A percentile compares a stretch with the other conserved stretches of the same genome.
Conservation (phyloP, 2,797 vertebrate species). For the Sebastiscus tertius region DNA sequence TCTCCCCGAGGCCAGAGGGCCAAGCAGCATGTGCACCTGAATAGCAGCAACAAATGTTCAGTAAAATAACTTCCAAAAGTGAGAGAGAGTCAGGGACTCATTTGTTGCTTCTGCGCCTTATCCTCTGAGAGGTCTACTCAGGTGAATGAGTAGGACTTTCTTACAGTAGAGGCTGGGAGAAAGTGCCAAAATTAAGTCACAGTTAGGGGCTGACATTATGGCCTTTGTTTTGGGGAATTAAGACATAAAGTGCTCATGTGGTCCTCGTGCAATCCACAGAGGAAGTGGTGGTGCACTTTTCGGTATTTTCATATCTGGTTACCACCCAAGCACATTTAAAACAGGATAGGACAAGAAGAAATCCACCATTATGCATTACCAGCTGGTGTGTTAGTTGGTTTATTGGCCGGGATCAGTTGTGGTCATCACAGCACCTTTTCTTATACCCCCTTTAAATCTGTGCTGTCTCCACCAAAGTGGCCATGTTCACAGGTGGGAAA, state of each 20-base stretch:
- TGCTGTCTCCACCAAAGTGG: not conserved
- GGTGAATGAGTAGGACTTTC: slow-evolving; percentile 16
- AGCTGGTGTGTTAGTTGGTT: not conserved
- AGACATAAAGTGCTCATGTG: not conserved
- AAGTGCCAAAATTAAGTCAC: not conserved
- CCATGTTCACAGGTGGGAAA: not conserved
- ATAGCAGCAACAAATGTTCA: slow-evolving; percentile 29
- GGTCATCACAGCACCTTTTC: not conserved
- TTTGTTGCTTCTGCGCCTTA: not conserved
- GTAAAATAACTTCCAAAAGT: slow-evolving; percentile 33
- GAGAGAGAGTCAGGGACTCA: not conserved
- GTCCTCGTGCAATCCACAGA: not conserved
- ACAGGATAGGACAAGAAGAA: not conserved
- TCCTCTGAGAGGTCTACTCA: not conserved
- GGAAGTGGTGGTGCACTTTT: not conserved
- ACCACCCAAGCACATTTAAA: not conserved
- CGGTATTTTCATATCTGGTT: not conserved
- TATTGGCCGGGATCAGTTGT: not conserved
- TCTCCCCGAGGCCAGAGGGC: slow-evolving; percentile 50
- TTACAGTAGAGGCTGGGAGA: not conserved
- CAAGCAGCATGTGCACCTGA: slow-evolving; percentile 46
- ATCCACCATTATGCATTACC: not conserved
- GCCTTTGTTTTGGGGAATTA: slow-evolving; percentile 7
- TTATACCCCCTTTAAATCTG: not conserved
- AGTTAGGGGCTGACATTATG: not conserved